Evolutionary conservation across 2,113 vertebrate genomes (phyloP), one percentile per base, ranked within the genome.

Genomic region (Thermophis baileyi): DNA sequence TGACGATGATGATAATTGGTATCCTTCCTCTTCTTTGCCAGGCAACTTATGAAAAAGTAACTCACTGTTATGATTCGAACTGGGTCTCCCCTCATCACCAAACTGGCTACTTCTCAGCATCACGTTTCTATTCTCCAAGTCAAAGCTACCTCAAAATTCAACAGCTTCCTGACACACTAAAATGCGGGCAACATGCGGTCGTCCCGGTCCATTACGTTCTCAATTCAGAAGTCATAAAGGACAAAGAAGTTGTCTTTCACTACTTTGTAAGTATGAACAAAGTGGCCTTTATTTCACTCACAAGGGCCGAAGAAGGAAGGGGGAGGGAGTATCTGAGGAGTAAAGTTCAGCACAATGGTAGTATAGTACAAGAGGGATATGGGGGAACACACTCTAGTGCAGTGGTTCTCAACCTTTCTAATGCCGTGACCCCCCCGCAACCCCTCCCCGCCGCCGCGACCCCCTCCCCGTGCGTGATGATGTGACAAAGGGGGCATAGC

Each of bases 121-220:
- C 69, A 4, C 95, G 90, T 0, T 97, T 97, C n/a, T 98, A 97
- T 55, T 98, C 98, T 2, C 86, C 40, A 22, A 98, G 96, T 91
- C 94, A 96, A 8, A 98, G 97, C 90, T 98, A 97, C 90, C 91
- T 98, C 87, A 95, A 95, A 90, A 95, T 98, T 25, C 95, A 97
- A 88, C 91, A 96, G 1, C 1, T 94, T 20, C 40, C 91, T 55
- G 89, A 22, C 3, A 89, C 92, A 4, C 90, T 98, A 12, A 90
- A 3, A 14, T 98, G 98, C 47, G 96, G 95, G 12, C 88, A 90
- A 9, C 55, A 30, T 3, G 57, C 93, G 0, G 93, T 49, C 0
- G 0, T 98, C 87, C 95, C 51, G 1, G 96, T 96, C 9, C 96
- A 97, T 60, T 98, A 98, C 16, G 85, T 97, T 93, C 95, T 98